These are phyloP conservation scores for Apamea anceps DNA, from an alignment of 2,888 invertebrate genomes.

Conservation along the genomic window DNA sequence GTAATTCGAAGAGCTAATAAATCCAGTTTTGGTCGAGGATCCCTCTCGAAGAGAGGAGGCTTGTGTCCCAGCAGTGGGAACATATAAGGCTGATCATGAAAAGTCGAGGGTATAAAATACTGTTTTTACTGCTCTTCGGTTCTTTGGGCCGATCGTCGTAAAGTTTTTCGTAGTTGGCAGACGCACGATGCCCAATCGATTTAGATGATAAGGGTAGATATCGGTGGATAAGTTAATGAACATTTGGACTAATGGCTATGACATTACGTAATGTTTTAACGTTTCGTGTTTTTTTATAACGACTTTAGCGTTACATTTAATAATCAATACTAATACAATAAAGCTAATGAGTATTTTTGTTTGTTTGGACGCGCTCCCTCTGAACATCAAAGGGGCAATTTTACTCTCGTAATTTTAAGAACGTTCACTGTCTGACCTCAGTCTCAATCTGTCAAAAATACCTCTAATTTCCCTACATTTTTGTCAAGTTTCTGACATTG, in stretches of 20 bases:
- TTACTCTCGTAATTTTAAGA: too few species aligned
- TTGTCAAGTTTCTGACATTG: too few species aligned
- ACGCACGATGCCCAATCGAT: slow-evolving; percentile 37
- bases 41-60: too few species aligned
- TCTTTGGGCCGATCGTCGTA: not conserved
- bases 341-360: not conserved
- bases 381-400: too few species aligned
- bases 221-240: slow-evolving; percentile 13
- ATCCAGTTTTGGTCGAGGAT: slow-evolving; percentile 19
- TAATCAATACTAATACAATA: not conserved
- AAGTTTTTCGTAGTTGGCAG: slow-evolving; percentile 22
- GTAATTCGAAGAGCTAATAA: slow-evolving; percentile 32
- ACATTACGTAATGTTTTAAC: slow-evolving; percentile 16
- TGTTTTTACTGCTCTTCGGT: slow-evolving; percentile 6
- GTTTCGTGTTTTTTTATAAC: slow-evolving; percentile 21
- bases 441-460: too few species aligned
- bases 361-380: not conserved
- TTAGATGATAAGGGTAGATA: slow-evolving; percentile 3
- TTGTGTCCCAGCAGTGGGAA: too few species aligned
- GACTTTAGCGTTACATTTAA: slow-evolving; percentile 1
- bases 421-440: too few species aligned
- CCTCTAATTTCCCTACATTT: too few species aligned
- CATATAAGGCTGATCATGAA: not conserved
- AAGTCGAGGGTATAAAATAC: slow-evolving; percentile 16
- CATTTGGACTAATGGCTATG: slow-evolving; percentile 22